Evolutionary conservation across 53 echinoderm and acorn worm genomes (phyloP).

Genomic region (Henricia sp.): DNA sequence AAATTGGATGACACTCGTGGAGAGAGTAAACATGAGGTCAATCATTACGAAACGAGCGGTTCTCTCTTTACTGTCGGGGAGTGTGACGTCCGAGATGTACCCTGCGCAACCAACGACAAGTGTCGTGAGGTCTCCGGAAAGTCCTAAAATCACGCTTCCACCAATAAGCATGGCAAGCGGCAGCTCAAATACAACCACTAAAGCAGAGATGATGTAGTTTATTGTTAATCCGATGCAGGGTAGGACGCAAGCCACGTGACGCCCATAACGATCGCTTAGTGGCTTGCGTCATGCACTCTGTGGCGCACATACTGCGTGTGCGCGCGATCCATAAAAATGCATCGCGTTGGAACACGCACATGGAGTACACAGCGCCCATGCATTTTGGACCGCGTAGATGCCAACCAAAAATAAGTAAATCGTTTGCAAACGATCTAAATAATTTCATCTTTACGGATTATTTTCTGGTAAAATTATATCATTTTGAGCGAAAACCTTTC

Average conservation of each 20-base stretch:
- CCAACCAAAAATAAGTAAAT: too few relatives aligned
- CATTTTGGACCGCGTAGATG: too few relatives aligned
- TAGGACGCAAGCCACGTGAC: conserved; percentile 43
- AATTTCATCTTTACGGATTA: too few relatives aligned
- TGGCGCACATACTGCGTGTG: too few relatives aligned
- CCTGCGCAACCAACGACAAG: conserved; percentile 50
- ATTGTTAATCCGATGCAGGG: conserved; percentile 28
- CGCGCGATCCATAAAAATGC: too few relatives aligned
- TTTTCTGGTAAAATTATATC: too few relatives aligned
- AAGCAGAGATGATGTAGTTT: conserved; percentile 1
- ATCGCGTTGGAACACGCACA: too few relatives aligned
- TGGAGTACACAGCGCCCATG: too few relatives aligned
- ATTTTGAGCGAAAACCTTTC: too few relatives aligned
- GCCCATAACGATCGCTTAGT: conserved; percentile 66
- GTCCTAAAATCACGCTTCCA: conserved; percentile 44
- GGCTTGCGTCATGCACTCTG: too few relatives aligned
- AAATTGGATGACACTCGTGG: conserved; percentile 38
- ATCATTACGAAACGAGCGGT: conserved; percentile 19
- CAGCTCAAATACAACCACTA: conserved; percentile 57
- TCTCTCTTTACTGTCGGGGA: conserved; percentile 10
- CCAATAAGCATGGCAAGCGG: conserved; percentile 40
- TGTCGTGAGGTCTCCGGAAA: conserved; percentile 39
- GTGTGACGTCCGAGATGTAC: conserved; percentile 63
- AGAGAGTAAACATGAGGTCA: conserved; percentile 18
- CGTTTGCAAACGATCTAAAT: too few relatives aligned